phyloP scores from a whole-genome alignment of 2,797 vertebrate species.

The Pantherophis alleghaniensis region DNA sequence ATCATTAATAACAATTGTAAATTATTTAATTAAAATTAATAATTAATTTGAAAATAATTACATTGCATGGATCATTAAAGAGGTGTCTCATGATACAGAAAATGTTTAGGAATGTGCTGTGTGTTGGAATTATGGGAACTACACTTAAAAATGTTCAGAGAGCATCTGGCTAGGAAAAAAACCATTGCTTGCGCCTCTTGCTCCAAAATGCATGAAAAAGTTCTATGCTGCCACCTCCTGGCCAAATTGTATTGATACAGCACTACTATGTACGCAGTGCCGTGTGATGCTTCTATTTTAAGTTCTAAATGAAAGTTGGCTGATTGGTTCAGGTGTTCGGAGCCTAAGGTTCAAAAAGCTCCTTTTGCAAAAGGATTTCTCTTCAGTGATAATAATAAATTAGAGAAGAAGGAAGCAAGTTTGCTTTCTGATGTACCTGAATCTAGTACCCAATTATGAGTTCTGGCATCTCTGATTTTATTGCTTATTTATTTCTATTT shows the following conservation, averaged over 20 bases:
- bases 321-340: too few relatives aligned
- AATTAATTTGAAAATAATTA: neutral
- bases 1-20: neutral
- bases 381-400: neutral
- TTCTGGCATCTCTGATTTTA: neutral
- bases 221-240: conserved; percentile 65
- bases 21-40: neutral
- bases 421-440: neutral
- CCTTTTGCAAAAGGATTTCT: neutral
- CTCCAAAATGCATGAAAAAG: conserved; percentile 17
- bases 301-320: neutral
- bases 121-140: neutral
- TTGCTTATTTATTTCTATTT: neutral
- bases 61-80: neutral
- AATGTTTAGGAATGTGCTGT: neutral
- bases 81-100: neutral
- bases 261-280: fast-evolving
- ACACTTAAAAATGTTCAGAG: neutral
- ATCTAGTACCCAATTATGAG: neutral
- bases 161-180: neutral
- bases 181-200: fast-evolving
- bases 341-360: neutral
- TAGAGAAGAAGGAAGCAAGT: neutral
- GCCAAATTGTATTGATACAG: conserved; percentile 5
- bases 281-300: neutral